phyloP scores from a whole-genome alignment of 2,113 vertebrate genomes.

The Zeus faber region DNA sequence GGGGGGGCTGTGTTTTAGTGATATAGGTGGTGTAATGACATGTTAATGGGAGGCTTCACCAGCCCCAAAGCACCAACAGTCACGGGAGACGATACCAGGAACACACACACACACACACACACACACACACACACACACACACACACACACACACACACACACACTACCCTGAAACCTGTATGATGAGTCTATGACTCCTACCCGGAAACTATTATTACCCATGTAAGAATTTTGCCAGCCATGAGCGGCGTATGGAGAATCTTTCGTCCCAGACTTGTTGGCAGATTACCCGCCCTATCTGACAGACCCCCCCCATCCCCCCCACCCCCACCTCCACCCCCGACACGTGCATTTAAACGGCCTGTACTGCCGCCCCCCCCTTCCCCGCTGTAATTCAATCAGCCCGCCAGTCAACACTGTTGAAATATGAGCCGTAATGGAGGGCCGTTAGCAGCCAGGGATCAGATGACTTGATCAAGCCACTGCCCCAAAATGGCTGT shows the following conservation, averaged over 20 bases:
- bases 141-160: not conserved
- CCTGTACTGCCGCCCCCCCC: not conserved
- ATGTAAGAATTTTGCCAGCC: no score
- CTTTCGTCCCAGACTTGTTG: no score
- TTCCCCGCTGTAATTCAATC: slow-evolving; percentile 52
- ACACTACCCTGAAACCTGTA: no score
- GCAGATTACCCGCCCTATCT: not conserved
- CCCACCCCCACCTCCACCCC: not conserved
- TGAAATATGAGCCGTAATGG: slow-evolving; percentile 53
- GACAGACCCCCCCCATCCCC: not conserved
- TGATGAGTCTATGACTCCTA: no score
- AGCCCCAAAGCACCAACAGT: not conserved
- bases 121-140: not conserved
- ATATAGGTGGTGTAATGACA: slow-evolving; percentile 17
- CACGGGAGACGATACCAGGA: not conserved
- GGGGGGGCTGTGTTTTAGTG: no score
- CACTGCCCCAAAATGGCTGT: slow-evolving; percentile 31
- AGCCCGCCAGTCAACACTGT: slow-evolving; percentile 41
- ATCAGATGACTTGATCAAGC: slow-evolving; percentile 34
- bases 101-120: not conserved
- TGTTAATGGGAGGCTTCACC: slow-evolving; percentile 15
- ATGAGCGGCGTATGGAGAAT: no score
- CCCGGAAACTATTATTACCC: no score
- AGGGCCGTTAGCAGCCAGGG: slow-evolving; percentile 20
- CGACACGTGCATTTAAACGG: slow-evolving; percentile 15